These are phyloP conservation scores for Sebastes iracundus DNA, from an alignment of 2,797 vertebrate genomes.

Conservation along the genomic window DNA sequence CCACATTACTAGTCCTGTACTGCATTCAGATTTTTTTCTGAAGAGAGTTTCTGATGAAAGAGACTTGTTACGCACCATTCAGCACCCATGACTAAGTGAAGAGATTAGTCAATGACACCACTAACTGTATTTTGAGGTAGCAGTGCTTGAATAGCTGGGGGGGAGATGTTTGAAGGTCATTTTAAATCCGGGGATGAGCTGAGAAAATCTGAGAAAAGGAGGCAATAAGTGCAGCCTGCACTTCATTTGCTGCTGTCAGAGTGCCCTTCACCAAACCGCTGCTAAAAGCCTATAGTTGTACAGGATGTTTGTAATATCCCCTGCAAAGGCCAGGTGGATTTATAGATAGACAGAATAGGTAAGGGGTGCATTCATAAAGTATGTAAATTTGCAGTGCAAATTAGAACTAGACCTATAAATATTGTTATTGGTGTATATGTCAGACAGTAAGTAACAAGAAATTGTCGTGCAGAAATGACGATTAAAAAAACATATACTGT, in stretches of 20 bases:
- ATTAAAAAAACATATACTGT: too few species aligned
- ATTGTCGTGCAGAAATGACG: not conserved
- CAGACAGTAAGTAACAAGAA: not conserved
- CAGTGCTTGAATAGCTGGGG: not conserved
- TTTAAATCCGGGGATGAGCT: constrained; percentile 46
- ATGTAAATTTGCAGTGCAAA: not conserved
- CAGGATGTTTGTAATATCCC: not conserved
- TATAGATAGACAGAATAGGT: not conserved
- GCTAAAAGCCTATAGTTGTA: not conserved
- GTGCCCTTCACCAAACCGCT: constrained; percentile 28
- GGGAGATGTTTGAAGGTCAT: constrained; percentile 38
- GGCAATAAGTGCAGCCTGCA: not conserved
- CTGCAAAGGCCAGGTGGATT: not conserved
- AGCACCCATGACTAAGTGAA: constrained; percentile 6
- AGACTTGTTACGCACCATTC: not conserved
- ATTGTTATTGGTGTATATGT: not conserved
- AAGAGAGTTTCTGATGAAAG: not conserved
- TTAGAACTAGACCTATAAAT: not conserved
- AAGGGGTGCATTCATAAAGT: not conserved
- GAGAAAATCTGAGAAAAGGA: constrained; percentile 29
- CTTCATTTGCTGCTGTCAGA: constrained; percentile 23
- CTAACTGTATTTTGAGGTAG: constrained; percentile 2
- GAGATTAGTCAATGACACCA: not conserved
- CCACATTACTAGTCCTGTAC: not conserved
- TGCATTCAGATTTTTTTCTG: not conserved